Percentiles rank a stretch among this genome's conserved stretches.
phyloP scores from a whole-genome alignment of 2,797 vertebrate species.

The Enteromius unitaeniatus region DNA sequence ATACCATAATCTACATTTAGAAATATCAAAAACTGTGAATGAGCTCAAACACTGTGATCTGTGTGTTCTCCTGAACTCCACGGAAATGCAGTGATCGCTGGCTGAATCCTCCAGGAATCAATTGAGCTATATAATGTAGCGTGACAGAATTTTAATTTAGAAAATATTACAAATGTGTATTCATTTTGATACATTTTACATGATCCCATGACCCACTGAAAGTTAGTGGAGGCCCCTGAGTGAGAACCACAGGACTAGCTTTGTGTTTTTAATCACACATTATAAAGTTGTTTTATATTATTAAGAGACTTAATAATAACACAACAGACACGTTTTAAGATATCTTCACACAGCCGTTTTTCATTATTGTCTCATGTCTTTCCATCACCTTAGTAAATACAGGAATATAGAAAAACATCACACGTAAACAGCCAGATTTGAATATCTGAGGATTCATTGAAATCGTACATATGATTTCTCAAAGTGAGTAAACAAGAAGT shows the following conservation, averaged over 20 bases:
- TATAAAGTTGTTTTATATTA: background rate
- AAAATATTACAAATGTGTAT: background rate
- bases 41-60: too few relatives aligned
- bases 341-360: conserved; percentile 13
- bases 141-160: too few relatives aligned
- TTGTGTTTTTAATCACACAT: background rate
- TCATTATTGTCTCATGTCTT: conserved; percentile 10
- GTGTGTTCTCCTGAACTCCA: too few relatives aligned
- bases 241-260: background rate
- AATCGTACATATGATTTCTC: conserved; percentile 37
- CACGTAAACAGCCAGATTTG: background rate
- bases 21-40: too few relatives aligned
- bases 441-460: conserved; percentile 25
- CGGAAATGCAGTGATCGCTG: too few relatives aligned
- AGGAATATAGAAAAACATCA: conserved; percentile 29
- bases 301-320: background rate
- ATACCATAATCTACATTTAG: too few relatives aligned
- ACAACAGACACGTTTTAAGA: conserved; percentile 3
- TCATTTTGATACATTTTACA: background rate
- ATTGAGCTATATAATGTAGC: too few relatives aligned
- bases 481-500: conserved; percentile 6
- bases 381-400: conserved; percentile 7
- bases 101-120: too few relatives aligned
- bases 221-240: background rate
- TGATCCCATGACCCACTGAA: background rate